These are phyloP conservation scores for Tragelaphus buxtoni DNA, from an alignment of 2,113 vertebrate species.

Conservation along the genomic window DNA sequence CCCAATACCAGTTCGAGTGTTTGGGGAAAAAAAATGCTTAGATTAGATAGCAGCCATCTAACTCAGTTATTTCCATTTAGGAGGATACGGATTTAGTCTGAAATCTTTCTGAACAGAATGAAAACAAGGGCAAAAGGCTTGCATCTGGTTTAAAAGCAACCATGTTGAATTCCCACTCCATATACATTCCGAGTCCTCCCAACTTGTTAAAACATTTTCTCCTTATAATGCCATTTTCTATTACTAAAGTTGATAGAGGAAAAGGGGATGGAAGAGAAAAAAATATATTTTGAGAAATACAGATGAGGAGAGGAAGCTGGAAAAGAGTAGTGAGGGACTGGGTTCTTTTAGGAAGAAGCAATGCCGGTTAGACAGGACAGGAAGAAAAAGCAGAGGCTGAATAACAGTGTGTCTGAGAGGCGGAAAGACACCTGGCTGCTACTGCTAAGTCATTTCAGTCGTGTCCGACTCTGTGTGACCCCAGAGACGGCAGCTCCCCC, in stretches of 20 bases:
- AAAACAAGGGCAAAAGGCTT: constrained; percentile 5
- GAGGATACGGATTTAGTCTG: not conserved
- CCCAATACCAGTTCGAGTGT: not conserved
- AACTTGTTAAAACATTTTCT: constrained; percentile 11
- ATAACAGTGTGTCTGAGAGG: not conserved
- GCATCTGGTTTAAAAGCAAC: not conserved
- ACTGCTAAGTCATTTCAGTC: too few species aligned
- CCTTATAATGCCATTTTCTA: not conserved
- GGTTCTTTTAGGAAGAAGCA: not conserved
- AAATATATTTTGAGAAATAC: not conserved
- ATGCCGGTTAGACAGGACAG: not conserved
- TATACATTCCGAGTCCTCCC: not conserved
- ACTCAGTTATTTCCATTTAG: constrained; percentile 16
- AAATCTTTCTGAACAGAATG: constrained; percentile 33
- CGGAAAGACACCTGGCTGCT: not conserved
- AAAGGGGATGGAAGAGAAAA: not conserved
- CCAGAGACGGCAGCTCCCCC: too few species aligned
- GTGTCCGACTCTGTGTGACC: too few species aligned
- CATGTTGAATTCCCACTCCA: not conserved
- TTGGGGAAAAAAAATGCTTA: constrained; percentile 13
- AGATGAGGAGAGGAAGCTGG: not conserved
- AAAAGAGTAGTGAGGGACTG: not conserved
- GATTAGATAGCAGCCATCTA: not conserved
- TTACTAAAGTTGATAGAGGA: not conserved
- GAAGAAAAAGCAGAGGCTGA: not conserved